Evolutionary conservation across 1,140 invertebrate species (phyloP), one percentile per base, ranked within the genome.

Genomic region (Aphaenogaster ashmeadi): DNA sequence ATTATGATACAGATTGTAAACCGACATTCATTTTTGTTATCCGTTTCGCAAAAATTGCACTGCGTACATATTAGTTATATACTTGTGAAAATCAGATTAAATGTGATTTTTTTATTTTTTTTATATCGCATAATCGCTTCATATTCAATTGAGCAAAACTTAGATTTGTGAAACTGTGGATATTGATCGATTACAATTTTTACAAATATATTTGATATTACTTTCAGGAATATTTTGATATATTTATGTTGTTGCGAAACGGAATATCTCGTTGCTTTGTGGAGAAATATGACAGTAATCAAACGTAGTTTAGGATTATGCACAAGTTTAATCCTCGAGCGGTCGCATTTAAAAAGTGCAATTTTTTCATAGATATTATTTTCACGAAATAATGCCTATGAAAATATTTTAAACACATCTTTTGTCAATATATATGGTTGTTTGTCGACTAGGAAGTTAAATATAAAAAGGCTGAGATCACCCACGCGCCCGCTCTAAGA

Each of bases 11-110:
- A 52, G 15, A 67, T 79, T 33, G 18, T 47, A 7, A 83, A 44
- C 33, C 9, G 38, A 83, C 21, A 83, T 60, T 58, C 27, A 72
- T 72, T 83, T 83, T 72, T 83, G 79, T 72, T 83, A 72, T 83
- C 79, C 79, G 79, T 83, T 83, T 83, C 67, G 79, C 79, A 83
- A 71, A 83, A 71, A 83, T 56, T 56, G 44, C 27, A 67, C n/a
- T 27, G 27, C 38, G 9, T 44, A 81, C 13, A 27, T 71, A 33
- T 69, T 56, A 79, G 0, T 71, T 33, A 21, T 38, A 21, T 27
- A 54, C 27, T 56, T 69, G 8, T 54, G 44, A 81, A 71, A 69
- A 56, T 69, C 15, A 18, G 4, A 71, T 18, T 21, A 50, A 50
- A 21, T 15, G 4, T 56, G 11, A 9, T 52, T 66, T 58, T 58